Percentiles rank a stretch among this genome's conserved stretches.
Evolutionary conservation across 2,888 invertebrate genomes (phyloP).

Genomic region (Trimorus sp.): DNA sequence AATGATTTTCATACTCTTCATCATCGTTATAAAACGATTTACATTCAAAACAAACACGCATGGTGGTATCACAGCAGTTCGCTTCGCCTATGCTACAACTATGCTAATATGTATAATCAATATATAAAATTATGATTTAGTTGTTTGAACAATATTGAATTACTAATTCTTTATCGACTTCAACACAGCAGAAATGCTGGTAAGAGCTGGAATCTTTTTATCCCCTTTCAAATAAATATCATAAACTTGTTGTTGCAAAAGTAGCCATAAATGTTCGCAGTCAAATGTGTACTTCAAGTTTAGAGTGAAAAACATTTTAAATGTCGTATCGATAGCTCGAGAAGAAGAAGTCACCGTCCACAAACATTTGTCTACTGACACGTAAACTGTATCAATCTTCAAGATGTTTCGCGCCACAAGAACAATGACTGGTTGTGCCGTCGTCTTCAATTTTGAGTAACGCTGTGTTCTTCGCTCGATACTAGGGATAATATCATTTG

Average conservation of each 20-base stretch:
- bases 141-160: too few species aligned
- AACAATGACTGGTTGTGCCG: conserved; percentile 14
- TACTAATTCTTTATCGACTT: background rate
- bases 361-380: conserved; percentile 3
- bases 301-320: conserved; percentile 25
- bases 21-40: too few species aligned
- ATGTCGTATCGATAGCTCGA: conserved; percentile 24
- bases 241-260: conserved; percentile 27
- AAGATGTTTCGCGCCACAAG: conserved; percentile 3
- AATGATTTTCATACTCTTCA: too few species aligned
- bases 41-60: too few species aligned
- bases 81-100: too few species aligned
- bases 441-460: background rate
- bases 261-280: conserved; percentile 35
- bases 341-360: conserved; percentile 16
- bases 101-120: too few species aligned
- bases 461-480: conserved; percentile 11
- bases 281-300: conserved; percentile 32
- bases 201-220: conserved; percentile 28
- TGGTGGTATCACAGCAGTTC: too few species aligned
- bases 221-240: conserved; percentile 10
- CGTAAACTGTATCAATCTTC: conserved; percentile 8
- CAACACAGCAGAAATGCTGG: background rate
- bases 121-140: too few species aligned
- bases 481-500: conserved; percentile 3